A percentile compares a stretch with the other conserved stretches of the same genome.
Evolutionary conservation across 2,113 vertebrate genomes (phyloP).

Genomic region (Macroglossus sobrinus): DNA sequence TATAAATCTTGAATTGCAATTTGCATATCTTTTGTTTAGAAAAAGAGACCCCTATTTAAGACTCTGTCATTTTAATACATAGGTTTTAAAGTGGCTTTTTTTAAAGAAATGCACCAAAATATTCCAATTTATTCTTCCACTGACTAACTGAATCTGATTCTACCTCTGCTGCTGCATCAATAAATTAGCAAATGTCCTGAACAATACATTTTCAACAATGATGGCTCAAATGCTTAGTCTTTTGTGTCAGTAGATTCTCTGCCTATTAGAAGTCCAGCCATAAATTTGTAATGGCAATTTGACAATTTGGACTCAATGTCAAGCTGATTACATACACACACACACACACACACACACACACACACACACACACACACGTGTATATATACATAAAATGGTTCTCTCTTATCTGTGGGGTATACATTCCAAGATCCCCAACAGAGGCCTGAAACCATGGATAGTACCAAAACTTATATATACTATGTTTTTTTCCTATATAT

Average conservation of each 20-base stretch:
- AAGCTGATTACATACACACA: not conserved
- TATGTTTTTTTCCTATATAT: not conserved
- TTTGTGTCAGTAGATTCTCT: slow-evolving; percentile 43
- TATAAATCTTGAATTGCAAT: slow-evolving; percentile 86
- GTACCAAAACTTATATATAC: not conserved
- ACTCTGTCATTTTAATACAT: slow-evolving; percentile 83
- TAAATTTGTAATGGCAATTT: slow-evolving; percentile 58
- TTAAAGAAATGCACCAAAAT: slow-evolving; percentile 81
- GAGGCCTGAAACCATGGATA: not conserved
- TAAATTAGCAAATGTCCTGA: slow-evolving; percentile 79
- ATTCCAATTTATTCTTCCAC: slow-evolving; percentile 86
- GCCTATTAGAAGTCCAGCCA: slow-evolving; percentile 66
- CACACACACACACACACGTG: not conserved
- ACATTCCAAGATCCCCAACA: too few relatives aligned
- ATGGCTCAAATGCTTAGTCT: slow-evolving; percentile 63
- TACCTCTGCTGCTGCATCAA: slow-evolving; percentile 72
- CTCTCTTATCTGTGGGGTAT: not conserved
- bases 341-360: not conserved
- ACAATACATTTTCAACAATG: slow-evolving; percentile 79
- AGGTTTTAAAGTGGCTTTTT: slow-evolving; percentile 77
- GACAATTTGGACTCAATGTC: not conserved
- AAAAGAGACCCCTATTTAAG: slow-evolving; percentile 82
- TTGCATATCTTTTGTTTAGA: slow-evolving; percentile 88
- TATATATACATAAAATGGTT: not conserved
- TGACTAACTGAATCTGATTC: slow-evolving; percentile 73